Evolutionary conservation across 2,113 vertebrate species (phyloP).

Genomic region (Pampusana beccarii): DNA sequence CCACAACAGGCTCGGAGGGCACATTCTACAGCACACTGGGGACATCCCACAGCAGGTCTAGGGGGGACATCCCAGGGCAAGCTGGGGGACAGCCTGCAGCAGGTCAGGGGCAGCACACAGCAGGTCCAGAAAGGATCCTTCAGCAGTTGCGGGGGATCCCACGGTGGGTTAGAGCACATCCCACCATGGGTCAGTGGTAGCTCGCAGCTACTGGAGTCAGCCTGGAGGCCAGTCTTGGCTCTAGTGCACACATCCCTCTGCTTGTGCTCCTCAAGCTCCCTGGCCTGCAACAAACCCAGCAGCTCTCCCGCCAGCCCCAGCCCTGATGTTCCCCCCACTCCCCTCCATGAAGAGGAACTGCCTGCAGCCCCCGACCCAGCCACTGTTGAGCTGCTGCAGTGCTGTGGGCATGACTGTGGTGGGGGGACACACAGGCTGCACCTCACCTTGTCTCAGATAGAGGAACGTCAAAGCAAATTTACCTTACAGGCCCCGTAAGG

Average conservation of each 20-base stretch:
- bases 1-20: background rate
- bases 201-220: background rate
- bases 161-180: background rate
- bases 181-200: too few species aligned
- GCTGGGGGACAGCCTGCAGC: background rate
- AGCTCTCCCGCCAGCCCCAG: background rate
- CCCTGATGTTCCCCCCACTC: fast-evolving
- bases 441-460: background rate
- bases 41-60: background rate
- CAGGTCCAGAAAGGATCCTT: background rate
- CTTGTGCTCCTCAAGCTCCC: background rate
- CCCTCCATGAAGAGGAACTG: background rate
- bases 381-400: background rate
- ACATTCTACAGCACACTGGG: too few species aligned
- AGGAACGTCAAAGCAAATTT: background rate
- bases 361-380: background rate
- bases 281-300: background rate
- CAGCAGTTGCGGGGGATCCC: background rate
- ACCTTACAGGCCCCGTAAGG: background rate
- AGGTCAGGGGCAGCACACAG: background rate
- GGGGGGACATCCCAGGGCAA: background rate
- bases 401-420: fast-evolving
- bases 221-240: fast-evolving
- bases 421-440: fast-evolving
- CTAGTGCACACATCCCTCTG: background rate